phyloP scores from a whole-genome alignment of 1,140 invertebrate species.

The Neocloeon triangulifer region DNA sequence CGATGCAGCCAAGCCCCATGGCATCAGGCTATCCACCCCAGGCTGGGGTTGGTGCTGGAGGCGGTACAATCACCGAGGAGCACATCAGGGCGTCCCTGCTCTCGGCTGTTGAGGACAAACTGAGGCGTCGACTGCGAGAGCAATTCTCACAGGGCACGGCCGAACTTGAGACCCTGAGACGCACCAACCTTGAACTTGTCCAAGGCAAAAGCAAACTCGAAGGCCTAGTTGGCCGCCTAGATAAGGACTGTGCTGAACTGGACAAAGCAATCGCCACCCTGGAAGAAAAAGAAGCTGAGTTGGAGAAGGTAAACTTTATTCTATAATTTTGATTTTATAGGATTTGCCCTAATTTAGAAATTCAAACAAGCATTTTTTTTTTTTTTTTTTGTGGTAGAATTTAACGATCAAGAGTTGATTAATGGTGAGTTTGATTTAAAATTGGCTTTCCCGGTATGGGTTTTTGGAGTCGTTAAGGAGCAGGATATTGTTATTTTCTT shows the following conservation, averaged over 20 bases:
- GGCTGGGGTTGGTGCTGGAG: constrained; percentile 12
- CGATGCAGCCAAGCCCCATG: constrained; percentile 13
- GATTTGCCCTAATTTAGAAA: too few species aligned
- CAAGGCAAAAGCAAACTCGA: constrained; percentile 68
- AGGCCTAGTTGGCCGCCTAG: constrained; percentile 53
- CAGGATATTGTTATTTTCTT: too few species aligned
- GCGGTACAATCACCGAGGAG: constrained; percentile 78
- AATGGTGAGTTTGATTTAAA: too few species aligned
- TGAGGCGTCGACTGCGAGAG: constrained; percentile 66
- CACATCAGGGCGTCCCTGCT: constrained; percentile 83
- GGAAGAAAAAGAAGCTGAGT: constrained; percentile 49
- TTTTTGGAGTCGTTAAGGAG: too few species aligned
- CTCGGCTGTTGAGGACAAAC: constrained; percentile 86
- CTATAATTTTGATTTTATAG: too few species aligned
- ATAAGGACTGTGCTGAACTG: constrained; percentile 71
- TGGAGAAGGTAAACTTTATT: too few species aligned
- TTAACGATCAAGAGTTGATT: too few species aligned
- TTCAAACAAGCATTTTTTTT: too few species aligned
- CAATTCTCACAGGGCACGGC: constrained; percentile 73
- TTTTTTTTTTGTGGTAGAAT: too few species aligned
- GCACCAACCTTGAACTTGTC: constrained; percentile 70
- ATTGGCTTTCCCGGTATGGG: too few species aligned
- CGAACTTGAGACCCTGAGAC: constrained; percentile 71
- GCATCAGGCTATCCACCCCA: constrained; percentile 11
- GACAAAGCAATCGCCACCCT: constrained; percentile 57